Base-by-base conservation (phyloP, 2,113 vertebrate genomes). In the Cryptomyrus ogoouensis region DNA sequence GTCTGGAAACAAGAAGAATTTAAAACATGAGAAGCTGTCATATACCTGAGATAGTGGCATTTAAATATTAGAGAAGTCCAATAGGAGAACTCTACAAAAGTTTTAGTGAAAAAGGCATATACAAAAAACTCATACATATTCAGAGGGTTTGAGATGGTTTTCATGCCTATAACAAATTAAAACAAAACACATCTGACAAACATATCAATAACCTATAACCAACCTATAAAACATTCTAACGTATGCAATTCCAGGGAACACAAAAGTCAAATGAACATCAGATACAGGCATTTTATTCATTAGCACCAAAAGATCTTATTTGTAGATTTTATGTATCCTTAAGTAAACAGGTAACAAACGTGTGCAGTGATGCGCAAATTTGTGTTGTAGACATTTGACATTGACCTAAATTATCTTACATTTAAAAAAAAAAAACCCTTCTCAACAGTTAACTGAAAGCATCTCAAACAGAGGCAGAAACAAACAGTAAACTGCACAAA, bases 1-100 rank as follows among this genome's bases (percentile, higher is more conserved):
- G 95, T 99, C 98, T 99, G 92, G 49, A 95, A 93, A 88, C 92
- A 27, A 77, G 92, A 91, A 21, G 91, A 84, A 90, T 62, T 89
- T 3, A 3, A 46, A n/a, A 42, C 50, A 39, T 19, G 12, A 88
- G 35, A 13, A 80, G 35, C 35, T 35, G 35, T 42, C 35, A 80
- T 80, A 42, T 19, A 42, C 35, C 15, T 80, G 13, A 77, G 10
- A 39, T 39, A 77, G 15, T 31, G 35, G 0, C 35, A 42, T 39
- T 77, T 77, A 77, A 31, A 70, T 35, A 27, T 74, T 15, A 35
- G 24, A 74, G 66, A 31, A 74, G 4, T 4, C 24, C 31, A 35
- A 35, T 74, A 5, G 12, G 35, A 39, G 70, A 77, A 77, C 70
- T 77, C 35, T 42, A 13, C 17, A 77, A 77, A 42, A 13, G 35